These are phyloP conservation scores for Cephus rjabovi DNA, from an alignment of 2,888 invertebrate species.

Conservation along the genomic window DNA sequence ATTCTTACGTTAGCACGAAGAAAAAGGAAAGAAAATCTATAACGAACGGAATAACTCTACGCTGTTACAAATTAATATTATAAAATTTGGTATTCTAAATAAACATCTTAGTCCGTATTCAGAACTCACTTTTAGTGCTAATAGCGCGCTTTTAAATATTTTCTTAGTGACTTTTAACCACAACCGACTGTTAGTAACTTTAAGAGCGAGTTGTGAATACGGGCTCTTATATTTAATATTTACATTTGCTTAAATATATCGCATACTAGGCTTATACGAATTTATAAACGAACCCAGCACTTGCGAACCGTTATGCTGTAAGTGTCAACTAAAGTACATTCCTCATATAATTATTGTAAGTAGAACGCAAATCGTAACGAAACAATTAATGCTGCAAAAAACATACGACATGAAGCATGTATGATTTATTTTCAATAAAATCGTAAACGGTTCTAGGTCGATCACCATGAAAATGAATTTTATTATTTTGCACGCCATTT, in stretches of 20 bases:
- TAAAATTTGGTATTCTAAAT: slow-evolving; percentile 57
- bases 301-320: background rate
- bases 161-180: too few relatives aligned
- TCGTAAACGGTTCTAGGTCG: background rate
- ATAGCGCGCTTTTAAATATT: too few relatives aligned
- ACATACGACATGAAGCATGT: background rate
- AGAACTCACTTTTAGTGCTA: too few relatives aligned
- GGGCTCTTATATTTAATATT: slow-evolving; percentile 43
- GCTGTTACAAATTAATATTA: slow-evolving; percentile 29
- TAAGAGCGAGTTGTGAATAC: too few relatives aligned
- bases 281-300: slow-evolving; percentile 11
- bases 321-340: background rate
- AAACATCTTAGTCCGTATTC: slow-evolving; percentile 36
- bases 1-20: background rate
- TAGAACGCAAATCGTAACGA: background rate
- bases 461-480: too few relatives aligned
- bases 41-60: slow-evolving; percentile 21
- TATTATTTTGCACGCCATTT: background rate
- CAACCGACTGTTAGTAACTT: too few relatives aligned
- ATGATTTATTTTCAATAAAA: background rate
- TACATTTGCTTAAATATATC: slow-evolving; percentile 29
- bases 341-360: background rate
- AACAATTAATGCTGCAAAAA: background rate
- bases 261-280: background rate
- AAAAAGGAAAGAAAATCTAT: slow-evolving; percentile 16